These are phyloP conservation scores for Chymomyza caudatula DNA, from an alignment of 2,888 invertebrate genomes.

Conservation along the genomic window DNA sequence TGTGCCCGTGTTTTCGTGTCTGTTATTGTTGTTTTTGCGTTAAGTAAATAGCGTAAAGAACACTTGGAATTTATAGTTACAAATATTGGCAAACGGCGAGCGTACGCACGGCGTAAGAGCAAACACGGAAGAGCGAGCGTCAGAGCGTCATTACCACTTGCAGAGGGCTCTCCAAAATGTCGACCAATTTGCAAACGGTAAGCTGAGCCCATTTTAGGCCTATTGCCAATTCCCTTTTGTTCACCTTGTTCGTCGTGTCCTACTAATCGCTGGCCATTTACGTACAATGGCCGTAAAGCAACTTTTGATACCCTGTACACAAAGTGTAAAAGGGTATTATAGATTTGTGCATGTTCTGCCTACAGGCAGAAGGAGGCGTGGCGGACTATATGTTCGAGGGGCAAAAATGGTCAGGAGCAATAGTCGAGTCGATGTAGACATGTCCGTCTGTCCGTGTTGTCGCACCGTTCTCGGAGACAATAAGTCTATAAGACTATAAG, in stretches of 20 bases:
- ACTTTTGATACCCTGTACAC: too few species aligned
- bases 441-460: too few species aligned
- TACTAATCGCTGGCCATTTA: not conserved
- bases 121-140: constrained; percentile 7
- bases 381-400: too few species aligned
- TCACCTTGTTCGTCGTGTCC: not conserved
- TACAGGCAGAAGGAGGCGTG: too few species aligned
- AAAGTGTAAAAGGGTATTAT: too few species aligned
- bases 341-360: too few species aligned
- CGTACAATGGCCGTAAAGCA: not conserved
- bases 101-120: constrained; percentile 1
- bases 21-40: not conserved
- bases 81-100: not conserved
- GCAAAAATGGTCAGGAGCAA: too few species aligned
- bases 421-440: too few species aligned
- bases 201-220: constrained; percentile 6
- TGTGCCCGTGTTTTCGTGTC: not conserved
- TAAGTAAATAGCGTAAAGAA: not conserved
- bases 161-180: constrained; percentile 33
- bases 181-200: constrained; percentile 59
- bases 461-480: too few species aligned
- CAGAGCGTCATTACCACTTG: constrained; percentile 8
- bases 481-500: too few species aligned
- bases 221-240: not conserved
- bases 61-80: not conserved